These are phyloP conservation scores for Eulemur mongoz DNA, from an alignment of 2,797 vertebrate species.

Conservation along the genomic window DNA sequence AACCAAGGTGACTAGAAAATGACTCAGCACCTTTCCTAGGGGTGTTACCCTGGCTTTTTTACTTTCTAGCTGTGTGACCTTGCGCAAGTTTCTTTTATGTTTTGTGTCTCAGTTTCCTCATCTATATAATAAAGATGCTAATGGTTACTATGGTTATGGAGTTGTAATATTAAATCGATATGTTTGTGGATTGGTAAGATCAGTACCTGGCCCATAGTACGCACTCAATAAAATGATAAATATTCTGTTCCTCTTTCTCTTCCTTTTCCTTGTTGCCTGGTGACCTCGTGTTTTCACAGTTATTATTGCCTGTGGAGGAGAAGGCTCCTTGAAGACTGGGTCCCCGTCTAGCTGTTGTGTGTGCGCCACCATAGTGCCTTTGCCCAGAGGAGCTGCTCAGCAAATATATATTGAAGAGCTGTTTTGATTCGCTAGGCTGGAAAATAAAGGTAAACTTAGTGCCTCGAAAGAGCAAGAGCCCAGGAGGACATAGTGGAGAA, in stretches of 20 bases:
- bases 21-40: not conserved
- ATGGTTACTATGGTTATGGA: fast-evolving
- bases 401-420: not conserved
- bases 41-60: not conserved
- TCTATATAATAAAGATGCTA: not conserved
- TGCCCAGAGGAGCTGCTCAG: not conserved
- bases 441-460: not conserved
- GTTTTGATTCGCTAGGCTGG: not conserved
- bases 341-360: fast-evolving
- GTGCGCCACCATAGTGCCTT: no score
- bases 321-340: not conserved
- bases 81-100: not conserved
- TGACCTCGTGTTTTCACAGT: not conserved
- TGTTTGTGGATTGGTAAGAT: not conserved
- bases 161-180: no score
- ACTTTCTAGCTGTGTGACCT: not conserved
- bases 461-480: not conserved
- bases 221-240: not conserved
- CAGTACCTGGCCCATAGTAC: not conserved
- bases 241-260: not conserved
- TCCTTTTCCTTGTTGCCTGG: not conserved
- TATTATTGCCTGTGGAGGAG: fast-evolving
- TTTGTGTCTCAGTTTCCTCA: not conserved
- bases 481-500: not conserved
- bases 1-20: not conserved